Conservation (phyloP, 92 coral and sea anemone species). For the Porites divaricata region DNA sequence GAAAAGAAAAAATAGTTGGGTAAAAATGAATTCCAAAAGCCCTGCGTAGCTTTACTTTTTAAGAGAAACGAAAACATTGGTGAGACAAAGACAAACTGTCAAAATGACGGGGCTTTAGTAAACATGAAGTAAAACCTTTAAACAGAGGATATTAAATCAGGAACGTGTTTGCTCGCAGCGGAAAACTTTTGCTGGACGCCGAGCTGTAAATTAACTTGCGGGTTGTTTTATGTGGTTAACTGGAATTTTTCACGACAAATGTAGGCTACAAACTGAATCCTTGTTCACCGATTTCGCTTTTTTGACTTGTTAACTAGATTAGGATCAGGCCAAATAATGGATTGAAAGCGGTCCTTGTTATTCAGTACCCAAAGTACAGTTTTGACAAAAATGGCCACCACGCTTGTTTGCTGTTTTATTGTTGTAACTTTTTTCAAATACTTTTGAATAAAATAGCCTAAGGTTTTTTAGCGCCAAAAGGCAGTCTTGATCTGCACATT, state of each 20-base stretch:
- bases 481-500: neutral
- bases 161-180: neutral
- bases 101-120: conserved; percentile 22
- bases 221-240: conserved; percentile 29
- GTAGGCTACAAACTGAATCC: neutral
- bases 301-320: neutral
- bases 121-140: conserved; percentile 31
- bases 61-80: conserved; percentile 12
- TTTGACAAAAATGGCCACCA: neutral
- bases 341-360: neutral
- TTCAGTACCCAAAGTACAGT: conserved; percentile 17
- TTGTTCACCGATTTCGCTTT: neutral
- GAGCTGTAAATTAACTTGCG: conserved; percentile 22
- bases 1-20: conserved; percentile 1
- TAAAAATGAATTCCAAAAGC: conserved; percentile 24
- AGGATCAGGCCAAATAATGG: neutral
- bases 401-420: conserved; percentile 19
- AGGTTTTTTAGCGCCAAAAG: neutral
- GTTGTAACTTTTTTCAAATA: conserved; percentile 33
- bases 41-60: conserved; percentile 5
- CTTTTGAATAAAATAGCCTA: conserved; percentile 8
- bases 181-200: neutral
- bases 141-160: conserved; percentile 40
- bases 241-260: conserved; percentile 4
- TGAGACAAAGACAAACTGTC: conserved; percentile 33